Percentiles rank a stretch among this genome's conserved stretches.
These are phyloP conservation scores for Amyelois transitella DNA, from an alignment of 1,140 invertebrate genomes.

Conservation along the genomic window DNA sequence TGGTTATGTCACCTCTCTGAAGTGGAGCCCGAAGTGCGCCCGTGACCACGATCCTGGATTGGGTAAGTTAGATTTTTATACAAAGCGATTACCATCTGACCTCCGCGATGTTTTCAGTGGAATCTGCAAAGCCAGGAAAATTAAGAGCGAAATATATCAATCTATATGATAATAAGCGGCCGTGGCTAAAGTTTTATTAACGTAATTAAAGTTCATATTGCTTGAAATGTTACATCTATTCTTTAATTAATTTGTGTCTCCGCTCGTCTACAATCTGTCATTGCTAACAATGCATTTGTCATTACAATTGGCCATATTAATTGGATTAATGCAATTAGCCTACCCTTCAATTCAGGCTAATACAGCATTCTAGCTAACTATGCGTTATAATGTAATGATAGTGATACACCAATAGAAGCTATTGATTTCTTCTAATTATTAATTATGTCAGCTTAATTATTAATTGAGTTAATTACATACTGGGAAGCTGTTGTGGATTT, in stretches of 20 bases:
- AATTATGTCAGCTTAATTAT: neutral
- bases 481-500: too few species aligned
- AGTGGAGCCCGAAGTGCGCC: too few species aligned
- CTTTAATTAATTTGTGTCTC: neutral
- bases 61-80: too few species aligned
- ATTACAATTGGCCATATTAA: conserved; percentile 53
- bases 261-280: conserved; percentile 41
- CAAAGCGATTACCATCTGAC: too few species aligned
- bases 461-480: neutral
- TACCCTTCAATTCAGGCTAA: conserved; percentile 16
- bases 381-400: neutral
- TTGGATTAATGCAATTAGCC: conserved; percentile 52
- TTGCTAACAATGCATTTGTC: conserved; percentile 59
- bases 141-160: too few species aligned
- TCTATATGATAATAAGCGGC: too few species aligned
- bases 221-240: neutral
- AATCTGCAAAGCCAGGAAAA: too few species aligned
- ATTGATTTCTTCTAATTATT: neutral
- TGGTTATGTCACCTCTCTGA: too few species aligned
- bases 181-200: neutral
- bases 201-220: neutral
- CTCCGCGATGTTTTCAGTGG: too few species aligned
- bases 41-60: too few species aligned
- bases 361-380: neutral
- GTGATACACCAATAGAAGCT: neutral